These are phyloP conservation scores for Aplocera efformata DNA, from an alignment of 2,888 invertebrate genomes.

Conservation along the genomic window DNA sequence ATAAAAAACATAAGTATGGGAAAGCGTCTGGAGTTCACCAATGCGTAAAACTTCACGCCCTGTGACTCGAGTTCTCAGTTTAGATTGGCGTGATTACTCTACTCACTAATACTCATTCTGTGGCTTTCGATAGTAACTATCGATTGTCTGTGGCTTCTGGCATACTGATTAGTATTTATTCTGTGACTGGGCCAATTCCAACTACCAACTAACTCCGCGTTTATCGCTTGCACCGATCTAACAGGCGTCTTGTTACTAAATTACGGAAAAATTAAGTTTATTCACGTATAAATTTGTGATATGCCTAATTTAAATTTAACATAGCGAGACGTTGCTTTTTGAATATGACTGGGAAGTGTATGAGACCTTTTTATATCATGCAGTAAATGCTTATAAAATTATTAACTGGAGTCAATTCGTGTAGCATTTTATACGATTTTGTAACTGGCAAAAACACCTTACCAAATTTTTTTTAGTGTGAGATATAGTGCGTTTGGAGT, in stretches of 20 bases:
- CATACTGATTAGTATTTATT: not conserved
- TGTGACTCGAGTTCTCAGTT: conserved; percentile 58
- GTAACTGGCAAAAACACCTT: too few relatives aligned
- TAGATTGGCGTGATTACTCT: conserved; percentile 65
- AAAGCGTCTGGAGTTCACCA: conserved; percentile 56
- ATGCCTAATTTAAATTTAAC: conserved; percentile 42
- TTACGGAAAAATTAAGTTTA: conserved; percentile 38
- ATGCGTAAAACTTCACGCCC: conserved; percentile 73
- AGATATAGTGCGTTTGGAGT: too few relatives aligned
- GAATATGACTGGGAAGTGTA: too few relatives aligned
- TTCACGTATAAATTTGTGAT: conserved; percentile 34
- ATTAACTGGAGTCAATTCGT: too few relatives aligned
- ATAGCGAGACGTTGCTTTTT: conserved; percentile 20
- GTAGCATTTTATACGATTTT: too few relatives aligned
- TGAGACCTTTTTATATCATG: too few relatives aligned
- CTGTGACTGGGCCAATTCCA: conserved; percentile 51
- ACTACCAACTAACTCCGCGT: conserved; percentile 40
- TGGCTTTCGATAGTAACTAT: conserved; percentile 1
- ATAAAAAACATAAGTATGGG: conserved; percentile 55
- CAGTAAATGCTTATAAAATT: too few relatives aligned
- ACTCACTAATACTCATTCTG: conserved; percentile 25
- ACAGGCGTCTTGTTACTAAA: conserved; percentile 37
- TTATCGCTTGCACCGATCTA: conserved; percentile 44
- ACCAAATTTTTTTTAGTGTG: too few relatives aligned
- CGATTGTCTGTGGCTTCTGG: too few relatives aligned